Evolutionary conservation across 2,113 vertebrate genomes (phyloP).

Genomic region (Ameiurus melas): DNA sequence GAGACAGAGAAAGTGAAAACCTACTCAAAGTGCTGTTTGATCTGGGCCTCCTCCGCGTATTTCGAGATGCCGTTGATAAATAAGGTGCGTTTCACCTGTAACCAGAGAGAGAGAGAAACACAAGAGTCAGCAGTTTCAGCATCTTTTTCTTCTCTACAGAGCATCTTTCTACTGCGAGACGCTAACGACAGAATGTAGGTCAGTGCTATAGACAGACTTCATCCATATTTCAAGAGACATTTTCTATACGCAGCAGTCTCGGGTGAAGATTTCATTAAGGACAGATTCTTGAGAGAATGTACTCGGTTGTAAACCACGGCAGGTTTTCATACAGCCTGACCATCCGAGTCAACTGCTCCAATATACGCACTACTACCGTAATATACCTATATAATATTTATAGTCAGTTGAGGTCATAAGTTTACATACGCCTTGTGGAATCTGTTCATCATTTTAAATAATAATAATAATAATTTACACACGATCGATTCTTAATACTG

Average conservation of each 20-base stretch:
- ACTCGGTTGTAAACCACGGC: neutral
- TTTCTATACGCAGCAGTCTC: slow-evolving; percentile 5
- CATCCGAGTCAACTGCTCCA: neutral
- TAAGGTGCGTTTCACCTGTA: slow-evolving; percentile 91
- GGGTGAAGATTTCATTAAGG: neutral
- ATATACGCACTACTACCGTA: neutral
- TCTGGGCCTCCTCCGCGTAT: slow-evolving; percentile 90
- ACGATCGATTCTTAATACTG: too few relatives aligned
- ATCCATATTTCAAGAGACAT: slow-evolving; percentile 40
- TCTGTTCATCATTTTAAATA: too few relatives aligned
- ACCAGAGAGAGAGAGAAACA: slow-evolving; percentile 21
- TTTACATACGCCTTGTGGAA: too few relatives aligned
- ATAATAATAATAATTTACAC: too few relatives aligned
- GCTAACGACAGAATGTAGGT: slow-evolving; percentile 39
- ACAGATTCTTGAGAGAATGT: neutral
- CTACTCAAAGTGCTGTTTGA: slow-evolving; percentile 98
- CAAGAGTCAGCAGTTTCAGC: neutral
- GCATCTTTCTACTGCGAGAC: neutral
- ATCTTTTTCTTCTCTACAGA: neutral
- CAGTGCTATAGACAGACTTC: slow-evolving; percentile 30
- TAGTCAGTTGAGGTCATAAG: too few relatives aligned
- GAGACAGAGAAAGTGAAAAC: slow-evolving; percentile 11
- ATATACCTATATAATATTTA: neutral
- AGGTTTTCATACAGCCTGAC: neutral
- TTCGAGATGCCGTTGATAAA: slow-evolving; percentile 97